A percentile compares a stretch with the other conserved stretches of the same genome.
Conservation (phyloP, 2,113 vertebrate genomes). For the Abramis brama region DNA sequence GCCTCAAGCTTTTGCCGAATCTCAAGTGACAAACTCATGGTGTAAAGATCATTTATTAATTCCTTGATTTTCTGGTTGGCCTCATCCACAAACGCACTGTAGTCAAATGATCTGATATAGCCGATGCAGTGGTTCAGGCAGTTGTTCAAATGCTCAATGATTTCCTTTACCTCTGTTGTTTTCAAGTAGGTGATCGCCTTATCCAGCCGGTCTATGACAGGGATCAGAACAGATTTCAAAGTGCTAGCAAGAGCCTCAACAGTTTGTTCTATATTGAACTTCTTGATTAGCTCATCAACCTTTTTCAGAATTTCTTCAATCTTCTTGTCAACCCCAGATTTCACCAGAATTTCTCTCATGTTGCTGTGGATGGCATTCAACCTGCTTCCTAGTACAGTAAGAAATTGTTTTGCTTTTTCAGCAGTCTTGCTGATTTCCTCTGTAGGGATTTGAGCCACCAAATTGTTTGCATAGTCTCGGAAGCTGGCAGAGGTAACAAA, state of each 20-base stretch:
- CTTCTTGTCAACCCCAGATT: conserved; percentile 79
- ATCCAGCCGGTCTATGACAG: conserved; percentile 70
- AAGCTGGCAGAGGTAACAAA: conserved; percentile 64
- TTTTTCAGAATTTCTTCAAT: conserved; percentile 79
- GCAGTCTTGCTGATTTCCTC: conserved; percentile 67
- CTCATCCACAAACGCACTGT: conserved; percentile 81
- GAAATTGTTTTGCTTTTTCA: conserved; percentile 64
- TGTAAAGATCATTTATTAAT: conserved; percentile 73
- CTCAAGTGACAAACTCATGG: conserved; percentile 77
- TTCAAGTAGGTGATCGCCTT: conserved; percentile 74
- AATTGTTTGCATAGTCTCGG: conserved; percentile 57
- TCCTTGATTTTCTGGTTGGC: conserved; percentile 75
- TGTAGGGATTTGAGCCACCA: conserved; percentile 66
- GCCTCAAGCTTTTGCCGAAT: conserved; percentile 82
- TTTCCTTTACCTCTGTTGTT: conserved; percentile 74
- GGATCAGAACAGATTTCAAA: conserved; percentile 75
- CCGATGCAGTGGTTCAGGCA: conserved; percentile 73
- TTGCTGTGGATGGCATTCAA: conserved; percentile 72
- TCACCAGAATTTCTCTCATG: conserved; percentile 73
- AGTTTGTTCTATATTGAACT: conserved; percentile 80
- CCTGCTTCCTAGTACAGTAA: conserved; percentile 78
- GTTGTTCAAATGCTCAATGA: conserved; percentile 79
- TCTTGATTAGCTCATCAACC: conserved; percentile 74
- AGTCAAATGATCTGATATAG: conserved; percentile 81
- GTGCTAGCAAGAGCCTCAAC: conserved; percentile 65